Evolutionary conservation across 2,888 invertebrate species (phyloP), one percentile per base, ranked within the genome.

Genomic region (Pachycephus smyrnensis): DNA sequence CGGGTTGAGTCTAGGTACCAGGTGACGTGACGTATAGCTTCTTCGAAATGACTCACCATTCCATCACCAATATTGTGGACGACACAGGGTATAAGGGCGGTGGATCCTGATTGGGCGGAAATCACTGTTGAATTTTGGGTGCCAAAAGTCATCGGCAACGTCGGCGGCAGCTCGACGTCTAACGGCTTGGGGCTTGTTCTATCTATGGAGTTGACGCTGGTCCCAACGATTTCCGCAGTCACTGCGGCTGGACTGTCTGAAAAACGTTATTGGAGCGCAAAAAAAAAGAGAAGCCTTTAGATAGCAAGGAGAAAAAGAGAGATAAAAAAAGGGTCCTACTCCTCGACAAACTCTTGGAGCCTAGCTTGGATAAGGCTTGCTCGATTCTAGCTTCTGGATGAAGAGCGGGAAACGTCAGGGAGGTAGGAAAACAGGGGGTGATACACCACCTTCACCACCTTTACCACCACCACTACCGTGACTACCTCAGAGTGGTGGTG

Each of bases 51-150:
- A 94, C 96, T 96, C 92, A 97, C 97, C 94, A 96, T 95, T 87
- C 97, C 97, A 91, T 97, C 97, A 76, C 97, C 97, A 86, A 97
- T 96, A 90, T 96, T 96, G 90, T 95, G 95, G 83, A 97, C 96
- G 82, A 96, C 94, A 91, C 97, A 97, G 1, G 97, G 97, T 82
- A 97, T 93, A 80, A 96, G 93, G 4, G 97, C 97, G 0, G 96
- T 96, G 80, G 96, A 96, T 30, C 97, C 97, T 73, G 95, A 96
- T 92, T 97, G 97, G 85, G 97, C 96, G 82, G 95, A 95, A 90
- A 97, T 94, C 73, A 95, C 92, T 0, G 96, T 96, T 82, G 96
- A 96, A 90, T 97, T 97, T 88, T 96, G 96, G 9, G 97, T 97
- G 76, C 95, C 95, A 89, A 97, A 97, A 91, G 94, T 95, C 92